Evolutionary conservation across 37 sponge, comb jelly and placozoan genomes (phyloP).

Genomic region (Chondrilla cf. caribensis): DNA sequence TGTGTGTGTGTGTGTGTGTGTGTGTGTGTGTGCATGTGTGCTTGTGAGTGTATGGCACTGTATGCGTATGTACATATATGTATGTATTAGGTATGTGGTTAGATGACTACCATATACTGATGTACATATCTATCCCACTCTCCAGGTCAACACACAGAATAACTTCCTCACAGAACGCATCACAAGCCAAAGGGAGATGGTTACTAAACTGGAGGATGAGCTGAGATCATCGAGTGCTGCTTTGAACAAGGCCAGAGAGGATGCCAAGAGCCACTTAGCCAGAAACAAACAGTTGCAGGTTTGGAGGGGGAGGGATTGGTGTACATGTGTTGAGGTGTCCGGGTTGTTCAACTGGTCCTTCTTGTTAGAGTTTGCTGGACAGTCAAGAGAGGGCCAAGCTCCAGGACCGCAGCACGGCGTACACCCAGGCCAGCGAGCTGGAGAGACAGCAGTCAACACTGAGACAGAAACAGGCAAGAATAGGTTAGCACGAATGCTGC

Average conservation of each 20-base stretch:
- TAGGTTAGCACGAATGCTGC: conserved; percentile 6
- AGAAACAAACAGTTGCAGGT: conserved; percentile 42
- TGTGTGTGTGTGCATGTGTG: not conserved
- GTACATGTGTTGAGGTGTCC: not conserved
- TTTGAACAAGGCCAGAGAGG: conserved; percentile 40
- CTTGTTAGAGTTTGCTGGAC: conserved; percentile 3
- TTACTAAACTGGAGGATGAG: conserved; percentile 66
- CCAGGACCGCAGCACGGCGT: not conserved
- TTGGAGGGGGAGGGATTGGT: conserved; percentile 7
- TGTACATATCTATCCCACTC: not conserved
- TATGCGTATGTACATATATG: too few species aligned
- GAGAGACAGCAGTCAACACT: conserved; percentile 35
- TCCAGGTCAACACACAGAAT: conserved; percentile 38
- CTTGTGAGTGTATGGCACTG: too few species aligned
- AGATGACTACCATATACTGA: not conserved
- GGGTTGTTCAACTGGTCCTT: not conserved
- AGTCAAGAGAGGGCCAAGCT: not conserved
- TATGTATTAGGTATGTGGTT: not conserved
- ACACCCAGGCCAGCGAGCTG: not conserved
- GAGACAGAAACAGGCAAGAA: conserved; percentile 30
- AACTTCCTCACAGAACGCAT: conserved; percentile 36
- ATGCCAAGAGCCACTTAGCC: conserved; percentile 22
- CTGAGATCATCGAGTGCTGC: conserved; percentile 42
- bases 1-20: too few species aligned
- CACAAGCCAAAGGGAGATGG: conserved; percentile 44